Percentiles rank a stretch among this genome's conserved stretches.
Evolutionary conservation across 2,888 invertebrate genomes (phyloP).

Genomic region (Anodontia alba): DNA sequence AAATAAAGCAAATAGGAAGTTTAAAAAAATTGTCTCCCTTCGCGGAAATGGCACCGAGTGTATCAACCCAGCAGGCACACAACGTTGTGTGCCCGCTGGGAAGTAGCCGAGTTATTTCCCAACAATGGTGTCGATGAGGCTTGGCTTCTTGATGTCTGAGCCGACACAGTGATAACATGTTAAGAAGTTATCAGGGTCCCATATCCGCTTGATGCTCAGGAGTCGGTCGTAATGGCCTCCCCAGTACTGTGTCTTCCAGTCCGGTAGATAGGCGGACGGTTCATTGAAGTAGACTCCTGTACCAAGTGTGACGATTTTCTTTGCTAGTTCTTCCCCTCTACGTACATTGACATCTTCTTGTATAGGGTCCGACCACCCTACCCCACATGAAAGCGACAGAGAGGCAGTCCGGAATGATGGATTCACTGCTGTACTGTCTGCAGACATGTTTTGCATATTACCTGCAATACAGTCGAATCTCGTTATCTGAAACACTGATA

Average conservation of each 20-base stretch:
- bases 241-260: slow-evolving; percentile 72
- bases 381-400: slow-evolving; percentile 45
- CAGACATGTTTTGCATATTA: slow-evolving; percentile 33
- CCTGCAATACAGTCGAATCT: too few species aligned
- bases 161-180: slow-evolving; percentile 72
- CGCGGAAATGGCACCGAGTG: too few species aligned
- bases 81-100: too few species aligned
- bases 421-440: slow-evolving; percentile 39
- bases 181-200: slow-evolving; percentile 66
- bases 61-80: too few species aligned
- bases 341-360: slow-evolving; percentile 17
- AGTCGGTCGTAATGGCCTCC: slow-evolving; percentile 63
- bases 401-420: slow-evolving; percentile 46
- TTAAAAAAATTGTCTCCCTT: too few species aligned
- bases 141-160: slow-evolving; percentile 47
- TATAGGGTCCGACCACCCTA: slow-evolving; percentile 27
- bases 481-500: too few species aligned
- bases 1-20: too few species aligned
- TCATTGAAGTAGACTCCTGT: slow-evolving; percentile 70
- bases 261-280: slow-evolving; percentile 58
- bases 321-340: slow-evolving; percentile 27
- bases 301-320: slow-evolving; percentile 47
- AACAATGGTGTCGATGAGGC: not conserved
- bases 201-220: slow-evolving; percentile 59
- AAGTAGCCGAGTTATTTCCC: not conserved